Evolutionary conservation across 2,888 invertebrate species (phyloP).

Genomic region (Drosophila multiciliata): DNA sequence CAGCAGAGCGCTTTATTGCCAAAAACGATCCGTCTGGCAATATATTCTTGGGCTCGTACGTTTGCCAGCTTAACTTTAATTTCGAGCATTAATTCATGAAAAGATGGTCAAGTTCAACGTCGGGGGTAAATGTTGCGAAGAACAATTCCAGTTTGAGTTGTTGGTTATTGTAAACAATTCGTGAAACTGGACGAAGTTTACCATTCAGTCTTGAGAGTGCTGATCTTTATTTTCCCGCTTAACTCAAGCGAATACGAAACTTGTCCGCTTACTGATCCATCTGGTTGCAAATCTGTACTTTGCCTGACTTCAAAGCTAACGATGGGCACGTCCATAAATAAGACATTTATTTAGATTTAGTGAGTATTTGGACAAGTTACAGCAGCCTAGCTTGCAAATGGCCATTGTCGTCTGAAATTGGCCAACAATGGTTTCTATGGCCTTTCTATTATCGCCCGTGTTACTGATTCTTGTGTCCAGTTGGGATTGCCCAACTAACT

Average conservation of each 20-base stretch:
- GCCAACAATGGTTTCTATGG: constrained; percentile 25
- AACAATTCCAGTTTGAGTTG: constrained; percentile 54
- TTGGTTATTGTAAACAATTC: constrained; percentile 13
- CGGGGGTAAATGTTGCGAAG: constrained; percentile 50
- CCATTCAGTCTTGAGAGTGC: constrained; percentile 18
- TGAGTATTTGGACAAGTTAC: constrained; percentile 63
- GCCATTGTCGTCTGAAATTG: constrained; percentile 44
- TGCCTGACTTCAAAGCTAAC: constrained; percentile 28
- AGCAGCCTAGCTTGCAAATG: constrained; percentile 51
- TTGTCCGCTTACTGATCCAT: constrained; percentile 55
- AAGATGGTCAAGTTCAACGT: constrained; percentile 65
- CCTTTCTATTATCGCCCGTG: constrained; percentile 19
- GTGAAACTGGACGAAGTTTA: constrained; percentile 44
- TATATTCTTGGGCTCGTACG: constrained; percentile 57
- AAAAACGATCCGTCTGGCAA: constrained; percentile 41
- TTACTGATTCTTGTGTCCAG: constrained; percentile 48
- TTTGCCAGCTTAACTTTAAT: constrained; percentile 34
- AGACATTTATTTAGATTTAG: constrained; percentile 17
- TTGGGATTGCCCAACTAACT: constrained; percentile 48
- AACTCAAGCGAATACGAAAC: constrained; percentile 4
- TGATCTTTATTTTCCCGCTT: constrained; percentile 14
- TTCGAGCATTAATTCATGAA: constrained; percentile 37
- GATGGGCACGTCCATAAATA: constrained; percentile 21
- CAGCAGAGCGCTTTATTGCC: constrained; percentile 49
- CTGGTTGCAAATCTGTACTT: constrained; percentile 37